Percentiles rank a stretch among this genome's conserved stretches.
Conservation (phyloP, 2,888 invertebrate genomes). For the Belgica antarctica region DNA sequence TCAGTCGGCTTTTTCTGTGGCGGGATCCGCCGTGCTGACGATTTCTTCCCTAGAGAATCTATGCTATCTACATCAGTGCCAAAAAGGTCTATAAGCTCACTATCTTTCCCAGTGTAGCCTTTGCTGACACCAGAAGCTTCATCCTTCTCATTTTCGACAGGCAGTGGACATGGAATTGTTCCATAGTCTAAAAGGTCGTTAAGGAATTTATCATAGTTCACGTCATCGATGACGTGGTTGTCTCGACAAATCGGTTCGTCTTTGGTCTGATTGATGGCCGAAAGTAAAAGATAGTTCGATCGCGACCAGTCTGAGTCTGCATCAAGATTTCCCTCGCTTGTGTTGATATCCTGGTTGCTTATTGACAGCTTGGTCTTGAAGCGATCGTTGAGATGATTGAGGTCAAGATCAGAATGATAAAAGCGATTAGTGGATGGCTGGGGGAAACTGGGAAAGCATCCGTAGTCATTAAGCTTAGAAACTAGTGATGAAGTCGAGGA, state of each 20-base stretch:
- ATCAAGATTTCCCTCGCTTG: slow-evolving; percentile 27
- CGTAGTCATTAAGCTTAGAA: slow-evolving; percentile 24
- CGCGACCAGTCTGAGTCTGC: slow-evolving; percentile 21
- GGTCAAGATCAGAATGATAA: slow-evolving; percentile 29
- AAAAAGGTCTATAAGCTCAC: slow-evolving; percentile 32
- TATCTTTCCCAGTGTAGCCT: not conserved
- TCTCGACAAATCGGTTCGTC: slow-evolving; percentile 3
- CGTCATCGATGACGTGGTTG: slow-evolving; percentile 22
- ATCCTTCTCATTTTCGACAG: not conserved
- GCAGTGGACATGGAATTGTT: not conserved
- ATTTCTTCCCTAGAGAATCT: slow-evolving; percentile 1
- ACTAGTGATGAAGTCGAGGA: slow-evolving; percentile 22
- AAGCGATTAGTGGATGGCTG: slow-evolving; percentile 27
- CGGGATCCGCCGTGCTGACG: slow-evolving; percentile 1
- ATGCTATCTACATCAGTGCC: slow-evolving; percentile 25
- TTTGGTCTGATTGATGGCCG: slow-evolving; percentile 10
- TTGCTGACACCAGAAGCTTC: not conserved
- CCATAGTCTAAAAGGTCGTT: slow-evolving; percentile 24
- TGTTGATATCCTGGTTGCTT: slow-evolving; percentile 35
- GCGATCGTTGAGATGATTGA: slow-evolving; percentile 34
- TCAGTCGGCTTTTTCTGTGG: slow-evolving; percentile 30
- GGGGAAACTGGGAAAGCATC: slow-evolving; percentile 8
- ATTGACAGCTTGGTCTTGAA: slow-evolving; percentile 27
- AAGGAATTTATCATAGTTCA: slow-evolving; percentile 34
- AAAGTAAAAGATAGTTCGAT: slow-evolving; percentile 25